phyloP scores from a whole-genome alignment of 2,797 vertebrate species.

The Manis crassicaudata region DNA sequence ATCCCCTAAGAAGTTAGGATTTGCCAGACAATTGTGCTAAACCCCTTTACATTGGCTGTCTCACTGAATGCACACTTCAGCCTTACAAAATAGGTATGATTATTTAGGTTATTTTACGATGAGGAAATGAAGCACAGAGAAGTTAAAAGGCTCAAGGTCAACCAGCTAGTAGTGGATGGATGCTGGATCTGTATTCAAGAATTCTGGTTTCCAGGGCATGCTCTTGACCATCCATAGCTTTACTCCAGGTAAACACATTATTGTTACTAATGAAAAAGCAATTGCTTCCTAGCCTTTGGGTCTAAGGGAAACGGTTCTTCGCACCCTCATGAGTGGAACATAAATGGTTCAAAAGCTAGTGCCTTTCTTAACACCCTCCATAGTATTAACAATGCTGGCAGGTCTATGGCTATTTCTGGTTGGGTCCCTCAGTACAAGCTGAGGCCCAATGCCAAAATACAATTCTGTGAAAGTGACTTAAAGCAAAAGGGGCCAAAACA shows the following conservation, averaged over 20 bases:
- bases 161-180: not conserved
- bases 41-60: not conserved
- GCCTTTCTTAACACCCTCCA: not conserved
- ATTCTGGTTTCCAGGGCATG: not conserved
- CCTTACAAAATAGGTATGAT: not conserved
- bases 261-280: not conserved
- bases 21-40: not conserved
- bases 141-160: not conserved
- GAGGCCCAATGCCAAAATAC: not conserved
- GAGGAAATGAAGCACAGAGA: conserved; percentile 8
- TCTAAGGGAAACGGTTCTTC: conserved; percentile 1
- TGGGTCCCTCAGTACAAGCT: not conserved
- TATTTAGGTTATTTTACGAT: not conserved
- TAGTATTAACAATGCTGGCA: not conserved
- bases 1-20: not conserved
- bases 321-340: not conserved
- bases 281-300: not conserved
- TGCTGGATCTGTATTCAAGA: not conserved
- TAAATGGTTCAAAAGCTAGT: not conserved
- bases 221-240: not conserved
- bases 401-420: not conserved
- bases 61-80: not conserved
- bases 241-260: not conserved
- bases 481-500: conserved; percentile 38
- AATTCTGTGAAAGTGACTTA: conserved; percentile 3